phyloP scores from a whole-genome alignment of 2,113 vertebrate genomes.

The Sylvietta virens region DNA sequence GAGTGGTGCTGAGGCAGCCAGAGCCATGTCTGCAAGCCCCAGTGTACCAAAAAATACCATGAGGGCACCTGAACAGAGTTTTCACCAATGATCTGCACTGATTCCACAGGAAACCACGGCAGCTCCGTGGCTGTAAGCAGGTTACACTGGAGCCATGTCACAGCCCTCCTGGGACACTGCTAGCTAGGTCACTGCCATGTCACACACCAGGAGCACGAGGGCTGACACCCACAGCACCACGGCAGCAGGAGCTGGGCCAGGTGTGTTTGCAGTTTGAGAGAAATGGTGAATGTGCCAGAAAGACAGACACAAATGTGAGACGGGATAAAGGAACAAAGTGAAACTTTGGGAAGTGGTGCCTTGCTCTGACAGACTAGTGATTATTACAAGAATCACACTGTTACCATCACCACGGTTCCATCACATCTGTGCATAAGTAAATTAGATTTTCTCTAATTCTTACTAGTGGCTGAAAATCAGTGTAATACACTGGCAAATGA shows the following conservation, averaged over 20 bases:
- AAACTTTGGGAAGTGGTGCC: neutral
- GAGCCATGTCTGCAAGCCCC: neutral
- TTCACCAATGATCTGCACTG: neutral
- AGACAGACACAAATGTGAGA: neutral
- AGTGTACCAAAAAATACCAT: accelerated
- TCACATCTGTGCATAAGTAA: neutral
- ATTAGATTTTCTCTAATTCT: neutral
- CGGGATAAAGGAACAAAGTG: neutral
- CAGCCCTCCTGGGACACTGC: neutral
- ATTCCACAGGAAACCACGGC: accelerated
- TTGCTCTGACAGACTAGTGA: neutral
- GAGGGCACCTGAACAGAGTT: neutral
- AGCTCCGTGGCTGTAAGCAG: accelerated
- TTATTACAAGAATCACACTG: neutral
- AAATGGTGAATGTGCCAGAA: neutral
- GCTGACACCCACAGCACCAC: neutral
- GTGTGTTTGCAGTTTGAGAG: no score
- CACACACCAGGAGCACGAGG: neutral
- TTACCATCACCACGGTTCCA: neutral
- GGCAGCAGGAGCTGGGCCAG: neutral
- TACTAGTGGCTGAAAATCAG: neutral
- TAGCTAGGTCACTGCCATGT: neutral
- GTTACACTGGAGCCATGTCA: neutral
- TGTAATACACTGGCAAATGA: neutral
- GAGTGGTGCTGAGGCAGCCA: neutral